These are phyloP conservation scores for Felis chaus DNA, from an alignment of 2,113 vertebrate genomes.

Conservation along the genomic window DNA sequence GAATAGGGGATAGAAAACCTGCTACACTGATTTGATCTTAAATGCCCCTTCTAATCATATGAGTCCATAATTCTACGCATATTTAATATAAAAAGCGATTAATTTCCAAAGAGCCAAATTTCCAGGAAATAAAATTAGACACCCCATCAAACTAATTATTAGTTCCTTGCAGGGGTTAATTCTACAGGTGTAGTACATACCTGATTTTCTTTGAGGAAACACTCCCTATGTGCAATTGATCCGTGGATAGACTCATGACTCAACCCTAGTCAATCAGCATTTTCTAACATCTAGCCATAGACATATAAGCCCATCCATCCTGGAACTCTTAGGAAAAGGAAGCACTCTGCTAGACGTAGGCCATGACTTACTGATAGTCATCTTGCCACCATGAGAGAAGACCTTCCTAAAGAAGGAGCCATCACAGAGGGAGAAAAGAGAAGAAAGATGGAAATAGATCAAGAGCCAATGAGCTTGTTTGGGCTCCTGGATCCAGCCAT, in stretches of 20 bases:
- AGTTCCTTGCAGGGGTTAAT: not conserved
- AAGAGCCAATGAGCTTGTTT: not conserved
- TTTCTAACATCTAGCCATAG: not conserved
- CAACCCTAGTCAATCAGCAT: not conserved
- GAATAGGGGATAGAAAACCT: not conserved
- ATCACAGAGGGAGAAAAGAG: not conserved
- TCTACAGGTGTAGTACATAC: not conserved
- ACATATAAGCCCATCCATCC: not conserved
- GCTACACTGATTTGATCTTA: not conserved
- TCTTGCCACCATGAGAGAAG: not conserved
- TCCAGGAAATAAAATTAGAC: not conserved
- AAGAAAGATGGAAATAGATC: not conserved
- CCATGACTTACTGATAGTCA: not conserved
- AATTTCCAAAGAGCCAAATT: not conserved
- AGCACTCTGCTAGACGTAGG: not conserved
- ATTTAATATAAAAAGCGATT: constrained; percentile 3
- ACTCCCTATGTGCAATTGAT: not conserved
- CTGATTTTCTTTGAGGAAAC: not conserved
- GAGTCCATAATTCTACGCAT: not conserved
- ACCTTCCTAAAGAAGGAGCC: not conserved
- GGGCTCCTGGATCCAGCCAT: not conserved
- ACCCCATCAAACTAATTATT: not conserved
- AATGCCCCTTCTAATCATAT: not conserved
- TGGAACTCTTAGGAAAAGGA: not conserved
- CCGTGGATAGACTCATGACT: not conserved